These are phyloP conservation scores for Acanthiza pusilla DNA, from an alignment of 2,797 vertebrate genomes.

Conservation along the genomic window DNA sequence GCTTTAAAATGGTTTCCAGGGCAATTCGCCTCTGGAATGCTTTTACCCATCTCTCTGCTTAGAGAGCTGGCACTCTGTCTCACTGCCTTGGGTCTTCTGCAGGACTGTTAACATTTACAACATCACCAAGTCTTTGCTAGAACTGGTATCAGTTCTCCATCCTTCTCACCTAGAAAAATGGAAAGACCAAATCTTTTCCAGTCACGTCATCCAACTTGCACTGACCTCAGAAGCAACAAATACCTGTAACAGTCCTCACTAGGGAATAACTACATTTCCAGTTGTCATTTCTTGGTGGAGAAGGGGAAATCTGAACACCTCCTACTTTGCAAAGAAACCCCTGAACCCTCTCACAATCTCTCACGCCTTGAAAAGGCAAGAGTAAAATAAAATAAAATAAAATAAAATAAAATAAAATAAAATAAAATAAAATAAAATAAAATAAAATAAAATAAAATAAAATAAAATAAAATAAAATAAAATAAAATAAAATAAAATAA, in stretches of 20 bases:
- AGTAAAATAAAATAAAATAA: background rate
- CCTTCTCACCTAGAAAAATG: background rate
- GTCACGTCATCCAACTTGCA: rapidly evolving
- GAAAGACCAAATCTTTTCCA: background rate
- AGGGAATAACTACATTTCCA: background rate
- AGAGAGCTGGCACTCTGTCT: background rate
- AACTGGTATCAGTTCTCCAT: background rate
- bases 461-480: no score
- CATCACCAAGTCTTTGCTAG: background rate
- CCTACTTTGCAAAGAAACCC: background rate
- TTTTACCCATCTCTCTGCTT: background rate
- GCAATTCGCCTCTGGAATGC: background rate
- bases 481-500: no score
- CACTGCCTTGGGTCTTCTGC: background rate
- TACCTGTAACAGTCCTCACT: background rate
- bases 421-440: no score
- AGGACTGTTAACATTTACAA: background rate
- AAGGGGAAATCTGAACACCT: background rate
- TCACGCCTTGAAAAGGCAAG: background rate
- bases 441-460: no score
- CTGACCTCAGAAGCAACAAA: background rate
- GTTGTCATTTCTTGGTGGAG: background rate
- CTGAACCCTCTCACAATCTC: background rate
- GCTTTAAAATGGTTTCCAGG: background rate
- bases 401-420: no score